These are phyloP conservation scores for Neogobius melanostomus DNA, from an alignment of 2,113 vertebrate genomes.

Conservation along the genomic window DNA sequence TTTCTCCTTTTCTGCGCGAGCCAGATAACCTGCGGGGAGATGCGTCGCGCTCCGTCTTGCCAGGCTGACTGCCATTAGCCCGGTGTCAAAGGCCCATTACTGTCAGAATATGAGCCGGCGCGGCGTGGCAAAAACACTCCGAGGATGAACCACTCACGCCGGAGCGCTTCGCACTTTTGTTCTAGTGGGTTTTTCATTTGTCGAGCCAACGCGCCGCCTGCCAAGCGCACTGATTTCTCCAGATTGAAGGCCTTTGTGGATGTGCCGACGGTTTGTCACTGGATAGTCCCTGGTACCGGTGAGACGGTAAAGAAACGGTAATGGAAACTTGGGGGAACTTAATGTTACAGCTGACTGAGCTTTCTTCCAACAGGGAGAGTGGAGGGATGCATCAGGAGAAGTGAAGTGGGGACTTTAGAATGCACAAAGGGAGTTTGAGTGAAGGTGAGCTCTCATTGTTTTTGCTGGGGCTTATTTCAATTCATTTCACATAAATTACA, in stretches of 20 bases:
- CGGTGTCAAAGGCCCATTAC: slow-evolving; percentile 53
- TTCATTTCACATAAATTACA: too few species aligned
- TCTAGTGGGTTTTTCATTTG: slow-evolving; percentile 52
- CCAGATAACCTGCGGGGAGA: slow-evolving; percentile 9
- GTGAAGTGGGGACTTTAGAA: not conserved
- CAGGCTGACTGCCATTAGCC: slow-evolving; percentile 45
- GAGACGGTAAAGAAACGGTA: slow-evolving; percentile 46
- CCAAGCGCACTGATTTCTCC: slow-evolving; percentile 44
- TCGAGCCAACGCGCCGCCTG: slow-evolving; percentile 43
- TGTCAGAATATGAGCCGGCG: slow-evolving; percentile 50
- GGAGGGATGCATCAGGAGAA: not conserved
- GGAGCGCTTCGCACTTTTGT: slow-evolving; percentile 57
- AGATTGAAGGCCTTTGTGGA: slow-evolving; percentile 57
- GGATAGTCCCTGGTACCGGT: slow-evolving; percentile 37
- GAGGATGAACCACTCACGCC: slow-evolving; percentile 36
- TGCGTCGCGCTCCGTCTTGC: slow-evolving; percentile 37
- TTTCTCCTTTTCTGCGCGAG: not conserved
- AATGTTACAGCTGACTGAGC: slow-evolving; percentile 63
- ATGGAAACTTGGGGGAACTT: slow-evolving; percentile 59
- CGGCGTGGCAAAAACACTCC: slow-evolving; percentile 45
- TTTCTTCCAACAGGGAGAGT: slow-evolving; percentile 36
- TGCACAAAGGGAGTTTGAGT: not conserved
- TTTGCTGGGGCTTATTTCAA: too few species aligned
- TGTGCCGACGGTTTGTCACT: slow-evolving; percentile 51
- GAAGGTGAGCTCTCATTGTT: not conserved